Evolutionary conservation across 2,113 vertebrate genomes (phyloP).

Genomic region (Plecotus auritus): DNA sequence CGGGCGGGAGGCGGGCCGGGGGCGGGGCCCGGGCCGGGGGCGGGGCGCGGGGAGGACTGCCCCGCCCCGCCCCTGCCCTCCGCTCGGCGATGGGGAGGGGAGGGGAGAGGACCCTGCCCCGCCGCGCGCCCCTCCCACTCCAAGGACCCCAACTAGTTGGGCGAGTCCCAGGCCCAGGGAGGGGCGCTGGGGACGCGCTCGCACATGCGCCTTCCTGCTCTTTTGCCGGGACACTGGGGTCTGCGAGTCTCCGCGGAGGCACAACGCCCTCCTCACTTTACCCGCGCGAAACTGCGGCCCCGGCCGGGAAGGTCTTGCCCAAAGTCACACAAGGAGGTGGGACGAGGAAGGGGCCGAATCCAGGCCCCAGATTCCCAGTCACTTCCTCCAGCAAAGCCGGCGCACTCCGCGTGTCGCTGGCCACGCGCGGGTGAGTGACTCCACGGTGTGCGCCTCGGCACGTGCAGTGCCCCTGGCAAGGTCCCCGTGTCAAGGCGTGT

Average conservation of each 20-base stretch:
- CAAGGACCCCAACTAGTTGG: slow-evolving; percentile 12
- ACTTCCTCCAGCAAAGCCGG: background rate
- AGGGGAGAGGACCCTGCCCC: background rate
- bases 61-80: background rate
- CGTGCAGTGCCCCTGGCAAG: background rate
- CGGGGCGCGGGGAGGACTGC: background rate
- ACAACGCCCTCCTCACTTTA: background rate
- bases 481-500: background rate
- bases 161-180: background rate
- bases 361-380: background rate
- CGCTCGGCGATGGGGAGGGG: rapidly evolving
- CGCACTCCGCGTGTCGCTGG: background rate
- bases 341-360: background rate
- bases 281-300: background rate
- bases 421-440: background rate
- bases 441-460: background rate
- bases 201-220: slow-evolving; percentile 22
- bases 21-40: slow-evolving; percentile 3
- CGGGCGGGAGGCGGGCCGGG: background rate
- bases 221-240: background rate
- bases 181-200: background rate
- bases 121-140: background rate
- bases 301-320: background rate
- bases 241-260: background rate
- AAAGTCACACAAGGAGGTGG: background rate